Evolutionary conservation across 2,888 invertebrate genomes (phyloP).

Genomic region (Pristionchus japonicus): DNA sequence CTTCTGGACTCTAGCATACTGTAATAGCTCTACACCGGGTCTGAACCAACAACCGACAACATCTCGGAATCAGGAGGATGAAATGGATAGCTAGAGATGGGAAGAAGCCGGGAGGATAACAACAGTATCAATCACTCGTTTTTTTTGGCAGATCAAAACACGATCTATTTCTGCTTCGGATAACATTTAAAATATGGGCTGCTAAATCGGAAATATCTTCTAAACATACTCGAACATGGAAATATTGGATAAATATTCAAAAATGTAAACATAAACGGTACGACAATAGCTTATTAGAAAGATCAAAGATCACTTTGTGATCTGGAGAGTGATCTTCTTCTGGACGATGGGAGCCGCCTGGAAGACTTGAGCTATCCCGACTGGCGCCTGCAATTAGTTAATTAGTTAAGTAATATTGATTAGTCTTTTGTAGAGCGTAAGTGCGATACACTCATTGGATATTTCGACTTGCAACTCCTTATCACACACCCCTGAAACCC

Average conservation of each 20-base stretch:
- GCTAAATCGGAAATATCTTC: background rate
- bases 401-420: background rate
- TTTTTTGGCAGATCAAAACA: slow-evolving; percentile 26
- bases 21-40: background rate
- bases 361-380: slow-evolving; percentile 37
- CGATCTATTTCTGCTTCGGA: background rate
- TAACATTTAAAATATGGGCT: background rate
- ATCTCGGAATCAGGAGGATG: too few relatives aligned
- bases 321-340: slow-evolving; percentile 45
- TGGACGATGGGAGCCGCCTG: background rate
- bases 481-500: background rate
- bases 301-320: slow-evolving; percentile 25
- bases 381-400: background rate
- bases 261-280: background rate
- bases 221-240: background rate
- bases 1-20: background rate
- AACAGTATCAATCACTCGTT: slow-evolving; percentile 9
- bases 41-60: background rate
- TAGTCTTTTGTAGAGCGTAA: background rate
- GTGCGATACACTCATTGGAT: background rate
- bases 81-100: too few relatives aligned
- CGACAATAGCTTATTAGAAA: background rate
- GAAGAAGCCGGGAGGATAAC: background rate
- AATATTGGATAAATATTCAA: background rate
- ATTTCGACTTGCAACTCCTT: too few relatives aligned